Base-by-base conservation (phyloP, 1,140 invertebrate genomes). In the Hestina assimilis region DNA sequence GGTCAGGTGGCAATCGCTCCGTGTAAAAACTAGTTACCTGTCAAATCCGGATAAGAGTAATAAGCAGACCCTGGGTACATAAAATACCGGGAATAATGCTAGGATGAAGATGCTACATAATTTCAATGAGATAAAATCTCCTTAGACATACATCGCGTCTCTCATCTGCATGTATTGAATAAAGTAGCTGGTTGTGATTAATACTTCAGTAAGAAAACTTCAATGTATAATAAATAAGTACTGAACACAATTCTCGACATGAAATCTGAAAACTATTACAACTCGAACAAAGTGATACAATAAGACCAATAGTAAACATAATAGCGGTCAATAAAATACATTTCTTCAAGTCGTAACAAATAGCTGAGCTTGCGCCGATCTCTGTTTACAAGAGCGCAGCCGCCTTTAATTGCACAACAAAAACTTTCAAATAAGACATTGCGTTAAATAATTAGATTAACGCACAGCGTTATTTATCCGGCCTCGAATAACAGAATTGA, bases 401-500 rank as follows among this genome's bases (percentile, higher is more conserved):
- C 54, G 66, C 56, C 61, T 81, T 51, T 79, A 78, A 76, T 82
- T 79, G 79, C 69, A 56, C 66, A 75, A 82, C 75, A 79, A 80
- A 79, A 80, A 75, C 64, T 72, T 70, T 75, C 72, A 77, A 84
- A 77, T 82, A 82, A 84, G 81, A 81, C 78, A 73, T 82, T 76
- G 74, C 56, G 71, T 66, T 84, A 80, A 82, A 69, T 82, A 84
- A 82, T 84, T 82, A 84, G 77, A 82, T 82, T 80, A 80, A 69
- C 70, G 33, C 72, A 73, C 66, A 57, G 66, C 59, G 70, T 71
- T 70, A 79, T 82, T 84, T 77, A 80, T 82, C 52, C 55, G 35
- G 35, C 55, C 59, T 40, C 41, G 29, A 48, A 15, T n/a, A 4
- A 42, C 33, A 35, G 40, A 38, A 41, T 26, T 51, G 62, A 47